Evolutionary conservation across 2,797 vertebrate species (phyloP).

Genomic region (Pitangus sulphuratus): DNA sequence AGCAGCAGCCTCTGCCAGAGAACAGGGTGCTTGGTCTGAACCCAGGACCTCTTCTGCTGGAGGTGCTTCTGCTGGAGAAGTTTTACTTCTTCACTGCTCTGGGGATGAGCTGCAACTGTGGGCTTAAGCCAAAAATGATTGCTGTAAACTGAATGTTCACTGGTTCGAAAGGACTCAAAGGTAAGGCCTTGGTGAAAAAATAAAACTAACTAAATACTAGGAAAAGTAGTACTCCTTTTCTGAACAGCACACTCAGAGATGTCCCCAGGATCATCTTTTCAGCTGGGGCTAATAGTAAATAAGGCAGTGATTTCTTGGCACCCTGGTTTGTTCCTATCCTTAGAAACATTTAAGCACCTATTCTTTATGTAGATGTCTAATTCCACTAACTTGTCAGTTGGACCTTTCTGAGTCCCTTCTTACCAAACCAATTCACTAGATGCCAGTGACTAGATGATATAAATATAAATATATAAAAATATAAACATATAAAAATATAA

Average conservation of each 20-base stretch:
- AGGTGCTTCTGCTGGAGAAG: neutral
- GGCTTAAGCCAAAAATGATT: neutral
- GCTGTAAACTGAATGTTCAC: neutral
- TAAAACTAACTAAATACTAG: neutral
- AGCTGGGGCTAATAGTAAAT: neutral
- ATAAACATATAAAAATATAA: neutral
- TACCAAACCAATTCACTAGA: neutral
- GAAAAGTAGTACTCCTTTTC: neutral
- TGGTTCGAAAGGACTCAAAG: neutral
- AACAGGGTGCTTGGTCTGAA: neutral
- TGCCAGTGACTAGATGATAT: neutral
- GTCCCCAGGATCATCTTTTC: neutral
- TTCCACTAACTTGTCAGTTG: neutral
- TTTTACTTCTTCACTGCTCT: neutral
- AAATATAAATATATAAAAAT: neutral
- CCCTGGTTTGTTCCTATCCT: neutral
- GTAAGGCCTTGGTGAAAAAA: neutral
- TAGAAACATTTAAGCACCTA: neutral
- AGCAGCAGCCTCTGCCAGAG: neutral
- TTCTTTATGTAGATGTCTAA: neutral
- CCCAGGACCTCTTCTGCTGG: neutral
- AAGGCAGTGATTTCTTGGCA: neutral
- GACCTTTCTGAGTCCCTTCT: neutral
- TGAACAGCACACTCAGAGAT: neutral
- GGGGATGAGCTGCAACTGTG: neutral